Evolutionary conservation across 2,113 vertebrate genomes (phyloP), one percentile per base, ranked within the genome.

Genomic region (Pelecanoides urinatrix): DNA sequence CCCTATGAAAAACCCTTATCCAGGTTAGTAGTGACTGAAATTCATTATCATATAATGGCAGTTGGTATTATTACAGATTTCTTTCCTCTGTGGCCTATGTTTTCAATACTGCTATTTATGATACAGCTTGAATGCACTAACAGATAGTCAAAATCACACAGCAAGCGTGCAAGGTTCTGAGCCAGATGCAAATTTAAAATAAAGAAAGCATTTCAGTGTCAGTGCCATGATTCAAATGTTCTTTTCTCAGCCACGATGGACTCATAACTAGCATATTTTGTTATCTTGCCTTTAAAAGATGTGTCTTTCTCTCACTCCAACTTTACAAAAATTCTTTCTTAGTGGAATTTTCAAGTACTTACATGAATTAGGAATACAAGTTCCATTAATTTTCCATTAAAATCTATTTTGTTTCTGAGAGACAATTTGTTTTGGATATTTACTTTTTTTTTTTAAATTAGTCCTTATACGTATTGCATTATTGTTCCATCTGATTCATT

Each of bases 91-190:
- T 89, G 94, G 76, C 73, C 82, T 94, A 94, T 94, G 94, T 92
- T 93, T 96, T 92, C 96, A 90, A 85, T 94, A 92, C 34, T 94
- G 70, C 70, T 95, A 82, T 95, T 97, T 97, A 91, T 92, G 91
- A 95, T 97, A 87, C 73, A 89, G 30, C 40, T 87, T 87, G 88
- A 91, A 84, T 86, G 53, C 36, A 11, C 53, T 94, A 96, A 89
- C 76, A 84, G 71, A 90, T 70, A 95, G 92, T 92, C 74, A 95
- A 97, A 97, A 89, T 77, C 74, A 89, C 8, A 26, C 59, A 92
- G 84, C 50, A 87, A 91, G 61, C 19, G 0, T 81, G 73, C 73
- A 96, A 94, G 74, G 27, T 91, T 96, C 92, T 95, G 80, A 95
- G 83, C 72, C 91, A 92, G 86, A 91, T 34, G 5, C 76, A 95